Conservation (phyloP, 2,797 vertebrate species). For the Xiphorhynchus erythropygius region DNA sequence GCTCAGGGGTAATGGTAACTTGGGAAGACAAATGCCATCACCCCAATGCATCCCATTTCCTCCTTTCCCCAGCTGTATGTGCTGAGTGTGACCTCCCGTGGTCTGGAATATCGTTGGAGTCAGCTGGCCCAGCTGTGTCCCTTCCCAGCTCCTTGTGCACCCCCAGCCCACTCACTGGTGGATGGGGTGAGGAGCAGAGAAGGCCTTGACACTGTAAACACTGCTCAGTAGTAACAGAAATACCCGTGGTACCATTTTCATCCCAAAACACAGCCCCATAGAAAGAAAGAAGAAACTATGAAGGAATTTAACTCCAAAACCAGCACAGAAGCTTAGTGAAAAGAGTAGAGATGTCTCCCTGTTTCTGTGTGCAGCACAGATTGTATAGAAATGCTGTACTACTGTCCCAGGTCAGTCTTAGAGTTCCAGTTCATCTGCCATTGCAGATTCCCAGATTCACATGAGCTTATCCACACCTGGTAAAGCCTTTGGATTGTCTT, state of each 20-base stretch:
- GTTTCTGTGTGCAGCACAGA: no score
- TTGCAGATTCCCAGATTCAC: neutral
- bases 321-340: neutral
- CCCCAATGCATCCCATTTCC: fast-evolving
- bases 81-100: fast-evolving
- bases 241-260: neutral
- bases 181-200: neutral
- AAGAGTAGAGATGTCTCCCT: neutral
- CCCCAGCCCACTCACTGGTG: fast-evolving
- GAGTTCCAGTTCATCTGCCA: neutral
- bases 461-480: neutral
- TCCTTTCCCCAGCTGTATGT: neutral
- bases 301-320: neutral
- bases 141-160: neutral
- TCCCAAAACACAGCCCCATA: neutral
- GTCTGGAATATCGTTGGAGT: neutral
- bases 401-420: neutral
- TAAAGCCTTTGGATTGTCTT: neutral
- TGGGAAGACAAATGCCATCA: neutral
- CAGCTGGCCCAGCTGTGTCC: neutral
- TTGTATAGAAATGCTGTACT: neutral
- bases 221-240: neutral
- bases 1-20: fast-evolving
- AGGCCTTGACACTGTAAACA: neutral
- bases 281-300: neutral